These are phyloP conservation scores for Lithobates pipiens DNA, from an alignment of 2,797 vertebrate species.

Conservation along the genomic window DNA sequence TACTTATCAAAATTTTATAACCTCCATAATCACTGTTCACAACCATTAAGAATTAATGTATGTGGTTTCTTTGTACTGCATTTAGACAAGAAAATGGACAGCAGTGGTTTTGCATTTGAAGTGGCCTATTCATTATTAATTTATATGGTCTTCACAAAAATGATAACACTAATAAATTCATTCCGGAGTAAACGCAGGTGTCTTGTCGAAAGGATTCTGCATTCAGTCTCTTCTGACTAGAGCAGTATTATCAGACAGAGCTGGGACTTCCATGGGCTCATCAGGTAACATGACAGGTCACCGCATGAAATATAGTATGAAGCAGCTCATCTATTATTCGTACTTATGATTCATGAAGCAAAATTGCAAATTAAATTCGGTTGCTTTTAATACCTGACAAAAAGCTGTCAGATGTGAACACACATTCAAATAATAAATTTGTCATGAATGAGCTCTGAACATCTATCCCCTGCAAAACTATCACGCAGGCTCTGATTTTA, in stretches of 20 bases:
- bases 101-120: conserved; percentile 27
- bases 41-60: conserved; percentile 11
- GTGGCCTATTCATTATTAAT: conserved; percentile 42
- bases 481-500: neutral
- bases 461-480: conserved; percentile 32
- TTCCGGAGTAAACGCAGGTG: conserved; percentile 47
- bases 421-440: conserved; percentile 43
- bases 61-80: neutral
- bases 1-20: neutral
- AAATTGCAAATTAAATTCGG: conserved; percentile 58
- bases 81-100: neutral
- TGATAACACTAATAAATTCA: conserved; percentile 54
- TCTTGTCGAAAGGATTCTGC: conserved; percentile 45
- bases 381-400: conserved; percentile 58
- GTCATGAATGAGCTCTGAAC: conserved; percentile 7
- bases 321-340: conserved; percentile 53
- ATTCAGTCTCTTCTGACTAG: conserved; percentile 18
- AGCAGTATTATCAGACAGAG: conserved; percentile 24
- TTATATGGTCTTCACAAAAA: conserved; percentile 32
- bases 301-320: conserved; percentile 47
- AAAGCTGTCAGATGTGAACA: conserved; percentile 49
- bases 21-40: conserved; percentile 4
- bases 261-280: conserved; percentile 20
- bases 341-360: conserved; percentile 61
- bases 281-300: conserved; percentile 55